A percentile compares a stretch with the other conserved stretches of the same genome.
These are phyloP conservation scores for Bujurquina vittata DNA, from an alignment of 2,113 vertebrate species.

Conservation along the genomic window DNA sequence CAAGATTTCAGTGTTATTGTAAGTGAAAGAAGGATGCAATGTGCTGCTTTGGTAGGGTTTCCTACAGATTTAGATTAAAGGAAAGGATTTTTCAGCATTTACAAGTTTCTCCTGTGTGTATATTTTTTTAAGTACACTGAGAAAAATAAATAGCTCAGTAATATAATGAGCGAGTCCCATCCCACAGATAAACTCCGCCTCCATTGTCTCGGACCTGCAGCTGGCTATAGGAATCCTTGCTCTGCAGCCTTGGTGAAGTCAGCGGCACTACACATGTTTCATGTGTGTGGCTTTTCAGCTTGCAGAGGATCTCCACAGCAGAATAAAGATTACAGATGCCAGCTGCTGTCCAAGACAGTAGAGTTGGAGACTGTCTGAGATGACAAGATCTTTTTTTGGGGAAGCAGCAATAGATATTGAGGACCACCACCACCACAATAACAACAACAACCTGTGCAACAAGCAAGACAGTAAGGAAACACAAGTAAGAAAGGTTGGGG, in stretches of 20 bases:
- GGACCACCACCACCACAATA: no score
- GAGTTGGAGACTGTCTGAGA: background rate
- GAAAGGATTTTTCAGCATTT: no score
- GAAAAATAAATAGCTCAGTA: background rate
- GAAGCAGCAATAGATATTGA: no score
- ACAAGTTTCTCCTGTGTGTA: no score
- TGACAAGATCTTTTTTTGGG: background rate
- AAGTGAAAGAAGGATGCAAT: background rate
- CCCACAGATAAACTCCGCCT: background rate
- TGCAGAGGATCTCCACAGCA: background rate
- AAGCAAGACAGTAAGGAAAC: background rate
- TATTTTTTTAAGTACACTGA: background rate
- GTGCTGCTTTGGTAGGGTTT: background rate
- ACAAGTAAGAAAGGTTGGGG: background rate
- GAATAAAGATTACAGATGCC: background rate
- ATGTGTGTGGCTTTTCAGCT: background rate
- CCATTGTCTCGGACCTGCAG: no score
- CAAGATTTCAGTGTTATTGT: background rate
- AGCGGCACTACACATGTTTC: background rate
- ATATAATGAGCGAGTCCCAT: background rate
- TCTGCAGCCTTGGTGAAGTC: background rate
- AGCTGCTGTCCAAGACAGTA: background rate
- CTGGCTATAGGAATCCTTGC: background rate
- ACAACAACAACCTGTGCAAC: background rate
- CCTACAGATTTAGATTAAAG: background rate